Evolutionary conservation across 2,888 invertebrate species (phyloP), one percentile per base, ranked within the genome.

Genomic region (Sussaba pulchella): DNA sequence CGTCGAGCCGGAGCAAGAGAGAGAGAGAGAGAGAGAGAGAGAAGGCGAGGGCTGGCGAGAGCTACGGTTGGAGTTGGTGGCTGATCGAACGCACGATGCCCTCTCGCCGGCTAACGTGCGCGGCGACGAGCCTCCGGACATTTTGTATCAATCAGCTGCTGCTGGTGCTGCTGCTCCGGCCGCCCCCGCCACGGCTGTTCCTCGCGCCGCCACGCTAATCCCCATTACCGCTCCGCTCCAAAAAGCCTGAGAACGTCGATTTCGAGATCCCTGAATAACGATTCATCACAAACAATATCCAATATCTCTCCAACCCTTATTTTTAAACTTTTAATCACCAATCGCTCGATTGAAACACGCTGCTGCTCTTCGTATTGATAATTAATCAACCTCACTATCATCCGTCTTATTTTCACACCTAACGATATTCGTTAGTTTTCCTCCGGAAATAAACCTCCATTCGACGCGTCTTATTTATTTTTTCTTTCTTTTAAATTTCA

Each of bases 141-240:
- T 81, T 81, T 81, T 81, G 81, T 81, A 81, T 78, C 81, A 81
- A 81, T 81, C 81, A 81, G 81, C 81, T 81, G 81, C 80, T 81
- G 64, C 59, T 70, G 61, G 75, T 59, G 73, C 78, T 54, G 73
- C 73, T 72, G 66, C 66, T 59, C 31, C 67, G 50, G 24, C 69
- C 36, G 14, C 59, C 69, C 73, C 81, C 74, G 74, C 57, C 12
- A 12, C 54, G 10, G 26, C 4, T 14, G 36, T 14, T 73, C 52
- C 72, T 66, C 64, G 64, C 54, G 73, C 64, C 52, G 66, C 45
- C 45, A 24, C 39, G 31, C 47, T 63, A 17, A 14, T 57, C 31
- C n/a, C 14, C 17, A 14, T n/a, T n/a, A 14, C 57, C 14, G 31
- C 57, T 31, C 31, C 31, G 57, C 31, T 31, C 31, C 31, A 31